A percentile compares a stretch with the other conserved stretches of the same genome.
phyloP scores from a whole-genome alignment of 2,113 vertebrate species.

The Nanorana parkeri region DNA sequence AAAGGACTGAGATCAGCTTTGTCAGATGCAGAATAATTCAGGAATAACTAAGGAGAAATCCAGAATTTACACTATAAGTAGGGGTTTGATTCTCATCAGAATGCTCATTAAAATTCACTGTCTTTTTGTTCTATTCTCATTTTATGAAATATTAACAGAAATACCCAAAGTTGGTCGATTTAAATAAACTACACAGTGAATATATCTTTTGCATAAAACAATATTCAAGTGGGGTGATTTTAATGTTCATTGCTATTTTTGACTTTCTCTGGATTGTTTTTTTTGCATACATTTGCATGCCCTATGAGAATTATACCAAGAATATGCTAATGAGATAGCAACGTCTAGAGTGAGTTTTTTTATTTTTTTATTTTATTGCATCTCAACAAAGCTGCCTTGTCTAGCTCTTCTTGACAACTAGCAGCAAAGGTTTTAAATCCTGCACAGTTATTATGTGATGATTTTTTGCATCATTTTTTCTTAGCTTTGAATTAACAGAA shows the following conservation, averaged over 20 bases:
- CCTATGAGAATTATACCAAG: slow-evolving; percentile 95
- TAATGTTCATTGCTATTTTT: slow-evolving; percentile 98
- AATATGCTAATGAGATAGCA: slow-evolving; percentile 96
- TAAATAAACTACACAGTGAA: slow-evolving; percentile 77
- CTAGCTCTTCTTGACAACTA: slow-evolving; percentile 44
- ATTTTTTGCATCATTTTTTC: neutral
- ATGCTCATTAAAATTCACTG: slow-evolving; percentile 56
- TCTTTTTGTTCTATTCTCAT: slow-evolving; percentile 58
- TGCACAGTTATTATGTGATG: slow-evolving; percentile 40
- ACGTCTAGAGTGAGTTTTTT: slow-evolving; percentile 73
- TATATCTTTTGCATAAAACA: slow-evolving; percentile 84
- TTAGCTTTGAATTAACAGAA: too few relatives aligned
- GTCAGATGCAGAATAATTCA: slow-evolving; percentile 37
- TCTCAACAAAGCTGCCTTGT: slow-evolving; percentile 63
- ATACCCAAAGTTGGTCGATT: slow-evolving; percentile 66
- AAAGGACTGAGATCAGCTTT: slow-evolving; percentile 22
- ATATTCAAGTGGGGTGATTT: slow-evolving; percentile 91
- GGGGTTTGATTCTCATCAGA: slow-evolving; percentile 48
- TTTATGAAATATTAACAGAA: slow-evolving; percentile 58
- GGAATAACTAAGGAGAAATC: slow-evolving; percentile 36
- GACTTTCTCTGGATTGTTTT: slow-evolving; percentile 95
- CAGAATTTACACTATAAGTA: slow-evolving; percentile 42
- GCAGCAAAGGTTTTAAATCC: neutral
- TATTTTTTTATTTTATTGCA: slow-evolving; percentile 49
- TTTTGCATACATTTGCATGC: slow-evolving; percentile 99